Evolutionary conservation across 2,888 invertebrate genomes (phyloP), one percentile per base, ranked within the genome.

Genomic region (Lasioglossum lativentre): DNA sequence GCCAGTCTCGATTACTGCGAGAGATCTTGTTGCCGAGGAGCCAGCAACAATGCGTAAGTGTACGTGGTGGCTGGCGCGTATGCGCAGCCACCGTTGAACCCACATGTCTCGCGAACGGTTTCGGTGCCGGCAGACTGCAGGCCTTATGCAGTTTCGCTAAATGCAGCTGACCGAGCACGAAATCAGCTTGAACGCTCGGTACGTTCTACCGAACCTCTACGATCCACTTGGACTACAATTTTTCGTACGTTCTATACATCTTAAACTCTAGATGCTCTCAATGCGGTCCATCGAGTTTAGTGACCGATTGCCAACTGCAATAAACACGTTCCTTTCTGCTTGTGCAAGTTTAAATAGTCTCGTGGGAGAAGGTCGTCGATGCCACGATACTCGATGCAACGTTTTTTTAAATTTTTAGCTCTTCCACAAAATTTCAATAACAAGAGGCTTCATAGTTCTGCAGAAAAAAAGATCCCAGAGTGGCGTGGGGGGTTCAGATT

Each of bases 1-100:
- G 88, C 86, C 89, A 90, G 90, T 90, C 90, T 87, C 87, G 90
- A 91, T 89, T 86, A 78, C 83, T 79, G 75, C 76, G 83, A 85
- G 85, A 86, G 87, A 81, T 86, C 91, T 89, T 84, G 87, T 91
- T 87, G 88, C 85, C 84, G 84, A 79, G 83, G 80, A 87, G 84
- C 52, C 84, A 83, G 66, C 85, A 81, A 89, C 82, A 86, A 86
- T 86, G 75, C 82, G 74, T 59, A 75, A 75, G 77, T 74, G 63
- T 66, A 45, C 56, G 40, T 71, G 70, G 34, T 45, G 59, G 23
- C 56, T 34, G 34, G 19, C 42, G 68, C 38, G 76, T 42, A 42
- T 45, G 47, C 42, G 59, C 40, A 6, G 56, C 56, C 56, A 56
- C 56, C 56, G 56, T 66, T 34, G 34, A 34, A 66, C 66, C 19